Evolutionary conservation across 2,888 invertebrate genomes (phyloP).

Genomic region (Taphrorychus bicolor): DNA sequence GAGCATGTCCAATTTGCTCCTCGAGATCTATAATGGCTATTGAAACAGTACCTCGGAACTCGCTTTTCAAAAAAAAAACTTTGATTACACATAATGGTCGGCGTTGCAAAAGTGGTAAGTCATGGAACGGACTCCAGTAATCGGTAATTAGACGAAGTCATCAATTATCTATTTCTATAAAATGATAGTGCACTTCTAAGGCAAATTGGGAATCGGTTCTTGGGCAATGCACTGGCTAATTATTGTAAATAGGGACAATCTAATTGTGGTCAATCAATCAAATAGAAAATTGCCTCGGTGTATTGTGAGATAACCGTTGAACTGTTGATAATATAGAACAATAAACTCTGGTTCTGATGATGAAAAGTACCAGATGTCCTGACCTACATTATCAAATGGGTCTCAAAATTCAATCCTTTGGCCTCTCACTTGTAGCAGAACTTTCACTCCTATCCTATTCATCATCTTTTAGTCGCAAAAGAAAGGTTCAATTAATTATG

Average conservation of each 20-base stretch:
- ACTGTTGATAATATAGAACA: neutral
- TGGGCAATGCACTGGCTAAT: neutral
- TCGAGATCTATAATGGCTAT: neutral
- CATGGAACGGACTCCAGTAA: neutral
- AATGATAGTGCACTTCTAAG: neutral
- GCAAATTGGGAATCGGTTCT: neutral
- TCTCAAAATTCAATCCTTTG: neutral
- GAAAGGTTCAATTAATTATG: neutral
- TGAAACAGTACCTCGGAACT: neutral
- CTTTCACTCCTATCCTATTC: neutral
- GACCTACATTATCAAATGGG: neutral
- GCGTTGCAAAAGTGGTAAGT: neutral
- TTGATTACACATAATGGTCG: neutral
- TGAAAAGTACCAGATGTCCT: neutral
- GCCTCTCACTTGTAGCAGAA: too few relatives aligned
- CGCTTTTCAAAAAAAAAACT: neutral
- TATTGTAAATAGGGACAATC: neutral
- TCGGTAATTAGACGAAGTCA: neutral
- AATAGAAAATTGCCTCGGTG: slow-evolving; percentile 1
- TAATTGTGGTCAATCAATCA: neutral
- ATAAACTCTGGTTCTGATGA: neutral
- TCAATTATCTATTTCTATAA: slow-evolving; percentile 2
- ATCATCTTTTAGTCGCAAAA: neutral
- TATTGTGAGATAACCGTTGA: neutral
- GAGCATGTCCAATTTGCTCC: slow-evolving; percentile 13